Evolutionary conservation across 2,888 invertebrate genomes (phyloP), one percentile per base, ranked within the genome.

Genomic region (Augiades crinisus): DNA sequence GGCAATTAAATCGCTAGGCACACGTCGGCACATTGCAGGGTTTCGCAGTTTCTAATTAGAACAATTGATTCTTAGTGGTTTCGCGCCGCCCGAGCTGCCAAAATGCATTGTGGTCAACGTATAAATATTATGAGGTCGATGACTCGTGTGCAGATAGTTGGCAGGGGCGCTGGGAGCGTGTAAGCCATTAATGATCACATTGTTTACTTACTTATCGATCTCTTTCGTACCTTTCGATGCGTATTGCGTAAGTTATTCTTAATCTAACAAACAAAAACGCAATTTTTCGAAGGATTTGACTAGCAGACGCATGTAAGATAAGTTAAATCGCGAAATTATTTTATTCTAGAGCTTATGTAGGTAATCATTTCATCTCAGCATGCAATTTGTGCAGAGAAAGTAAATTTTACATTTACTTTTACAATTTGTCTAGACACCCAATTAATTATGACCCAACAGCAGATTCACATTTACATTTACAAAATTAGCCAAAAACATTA

Each of bases 41-140:
- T 10, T 27, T 27, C 4, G 30, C 21, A 22, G 16, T 49, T 40
- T 13, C 33, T 49, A 49, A 49, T 49, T 33, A 33, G 49, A 22
- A n/a, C 49, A 24, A 41, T 36, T 27, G 43, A 36, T 43, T 34
- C 22, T 34, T 24, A 21, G 27, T 34, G 49, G 40, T 50, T 22
- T 36, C 17, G 49, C 33, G 24, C 24, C 41, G 43, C 10, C 36
- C 49, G 43, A 6, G 40, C 27, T 43, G 49, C 49, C 49, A 50
- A 43, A 36, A 50, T 41, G 50, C 50, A 50, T 41, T 36, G 49
- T 50, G 49, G 49, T 50, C 49, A 43, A 34, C 49, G 19, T 50
- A 43, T 43, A 50, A 50, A 50, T 50, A 50, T 50, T 34, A 27
- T 43, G 49, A 19, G 49, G 41, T 34, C 49, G 49, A 34, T 49